Evolutionary conservation across 2,113 vertebrate genomes (phyloP).

Genomic region (Forbesichthys agassizii): DNA sequence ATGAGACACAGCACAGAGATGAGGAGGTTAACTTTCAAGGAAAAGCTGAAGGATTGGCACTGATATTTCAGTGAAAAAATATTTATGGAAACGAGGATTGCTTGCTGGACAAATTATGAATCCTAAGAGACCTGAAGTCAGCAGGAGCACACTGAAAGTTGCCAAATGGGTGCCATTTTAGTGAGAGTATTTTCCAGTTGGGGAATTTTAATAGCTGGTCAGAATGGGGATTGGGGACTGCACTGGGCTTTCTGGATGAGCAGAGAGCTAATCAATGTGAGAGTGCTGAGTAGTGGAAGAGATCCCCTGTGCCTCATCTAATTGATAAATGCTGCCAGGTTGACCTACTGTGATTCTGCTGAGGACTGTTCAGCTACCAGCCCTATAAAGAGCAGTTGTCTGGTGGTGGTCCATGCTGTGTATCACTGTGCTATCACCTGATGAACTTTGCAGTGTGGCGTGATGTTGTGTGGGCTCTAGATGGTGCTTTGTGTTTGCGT

Average conservation of each 20-base stretch:
- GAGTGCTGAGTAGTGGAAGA: slow-evolving; percentile 64
- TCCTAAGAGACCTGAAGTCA: slow-evolving; percentile 53
- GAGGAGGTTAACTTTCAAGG: slow-evolving; percentile 1
- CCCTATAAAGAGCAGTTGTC: slow-evolving; percentile 18
- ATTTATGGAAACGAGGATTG: slow-evolving; percentile 20
- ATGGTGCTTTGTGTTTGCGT: not conserved
- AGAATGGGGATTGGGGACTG: slow-evolving; percentile 16
- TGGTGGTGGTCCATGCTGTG: slow-evolving; percentile 8
- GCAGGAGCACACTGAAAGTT: slow-evolving; percentile 51
- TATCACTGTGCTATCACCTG: slow-evolving; percentile 4
- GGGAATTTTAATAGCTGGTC: slow-evolving; percentile 56
- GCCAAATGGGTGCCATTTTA: slow-evolving; percentile 51
- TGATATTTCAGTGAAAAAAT: slow-evolving; percentile 13
- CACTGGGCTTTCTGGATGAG: slow-evolving; percentile 47
- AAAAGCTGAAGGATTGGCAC: not conserved
- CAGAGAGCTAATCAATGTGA: slow-evolving; percentile 62
- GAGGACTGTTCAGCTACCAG: slow-evolving; percentile 40
- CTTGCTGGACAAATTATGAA: slow-evolving; percentile 26
- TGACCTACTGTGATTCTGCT: slow-evolving; percentile 55
- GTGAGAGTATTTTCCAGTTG: slow-evolving; percentile 60
- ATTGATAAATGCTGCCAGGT: slow-evolving; percentile 60
- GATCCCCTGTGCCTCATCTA: slow-evolving; percentile 57
- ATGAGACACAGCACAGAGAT: not conserved
- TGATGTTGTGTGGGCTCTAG: not conserved
- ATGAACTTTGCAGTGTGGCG: slow-evolving; percentile 12